A percentile compares a stretch with the other conserved stretches of the same genome.
phyloP scores from a whole-genome alignment of 2,113 vertebrate genomes.

The Bos indicus region DNA sequence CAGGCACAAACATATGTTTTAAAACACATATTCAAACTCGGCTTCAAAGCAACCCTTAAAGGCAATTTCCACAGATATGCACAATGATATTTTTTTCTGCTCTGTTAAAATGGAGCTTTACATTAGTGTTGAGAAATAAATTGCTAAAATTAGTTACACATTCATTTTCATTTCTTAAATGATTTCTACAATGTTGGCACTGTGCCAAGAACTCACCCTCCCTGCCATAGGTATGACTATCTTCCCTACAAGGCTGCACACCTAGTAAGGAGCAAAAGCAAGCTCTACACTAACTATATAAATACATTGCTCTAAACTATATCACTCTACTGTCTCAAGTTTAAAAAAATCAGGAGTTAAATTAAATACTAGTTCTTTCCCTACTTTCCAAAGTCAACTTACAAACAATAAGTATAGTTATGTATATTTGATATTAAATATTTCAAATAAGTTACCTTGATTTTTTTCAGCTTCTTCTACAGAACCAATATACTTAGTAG shows the following conservation, averaged over 20 bases:
- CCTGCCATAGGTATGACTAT: neutral
- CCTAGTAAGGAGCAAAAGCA: neutral
- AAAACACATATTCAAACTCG: neutral
- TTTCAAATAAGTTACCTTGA: slow-evolving; percentile 86
- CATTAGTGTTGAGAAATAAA: neutral
- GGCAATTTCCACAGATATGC: neutral
- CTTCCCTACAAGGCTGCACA: neutral
- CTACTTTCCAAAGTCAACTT: neutral
- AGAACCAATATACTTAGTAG: slow-evolving; percentile 91
- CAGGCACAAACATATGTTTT: neutral
- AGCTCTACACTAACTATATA: neutral
- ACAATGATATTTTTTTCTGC: neutral
- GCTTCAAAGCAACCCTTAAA: slow-evolving; percentile 9
- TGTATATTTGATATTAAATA: neutral
- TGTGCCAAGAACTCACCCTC: neutral
- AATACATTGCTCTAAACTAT: neutral
- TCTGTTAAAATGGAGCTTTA: slow-evolving; percentile 23
- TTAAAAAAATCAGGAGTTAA: neutral
- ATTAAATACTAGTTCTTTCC: neutral
- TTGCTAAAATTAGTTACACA: neutral
- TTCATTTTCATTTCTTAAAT: neutral
- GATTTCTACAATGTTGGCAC: neutral
- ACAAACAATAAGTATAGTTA: neutral
- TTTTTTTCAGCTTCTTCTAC: slow-evolving; percentile 98
- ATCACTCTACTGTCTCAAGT: neutral